Evolutionary conservation across 2,113 vertebrate species (phyloP).

Genomic region (Cryptomyrus ogoouensis): DNA sequence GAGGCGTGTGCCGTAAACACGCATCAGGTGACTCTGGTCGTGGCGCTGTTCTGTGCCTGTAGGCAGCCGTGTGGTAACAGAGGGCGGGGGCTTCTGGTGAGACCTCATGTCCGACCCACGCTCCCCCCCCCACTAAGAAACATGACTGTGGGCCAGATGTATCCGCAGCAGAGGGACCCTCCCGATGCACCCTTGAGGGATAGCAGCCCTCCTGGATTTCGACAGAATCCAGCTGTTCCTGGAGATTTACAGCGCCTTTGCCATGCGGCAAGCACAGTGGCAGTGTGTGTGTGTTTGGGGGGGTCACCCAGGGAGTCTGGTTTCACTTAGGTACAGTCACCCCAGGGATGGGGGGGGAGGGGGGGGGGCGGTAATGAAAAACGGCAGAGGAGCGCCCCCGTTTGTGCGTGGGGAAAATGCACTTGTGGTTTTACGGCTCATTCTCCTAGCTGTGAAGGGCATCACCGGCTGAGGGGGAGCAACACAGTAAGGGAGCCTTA

Average conservation of each 20-base stretch:
- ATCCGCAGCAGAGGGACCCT: background rate
- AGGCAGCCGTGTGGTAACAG: background rate
- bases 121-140: background rate
- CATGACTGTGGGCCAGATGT: background rate
- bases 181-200: background rate
- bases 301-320: slow-evolving; percentile 12
- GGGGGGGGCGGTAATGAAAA: slow-evolving; percentile 18
- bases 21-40: background rate
- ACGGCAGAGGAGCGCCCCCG: slow-evolving; percentile 25
- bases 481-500: background rate
- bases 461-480: background rate
- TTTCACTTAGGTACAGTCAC: slow-evolving; percentile 22
- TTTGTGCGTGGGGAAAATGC: background rate
- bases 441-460: slow-evolving; percentile 24
- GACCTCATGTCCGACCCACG: background rate
- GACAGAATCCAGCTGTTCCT: background rate
- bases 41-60: background rate
- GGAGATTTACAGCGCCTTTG: background rate
- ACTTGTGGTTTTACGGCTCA: slow-evolving; percentile 26
- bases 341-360: background rate
- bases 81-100: background rate
- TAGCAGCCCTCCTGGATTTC: background rate
- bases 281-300: background rate
- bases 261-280: background rate
- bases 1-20: background rate